Evolutionary conservation across 2,797 vertebrate genomes (phyloP).

Genomic region (Tragelaphus eurycerus): DNA sequence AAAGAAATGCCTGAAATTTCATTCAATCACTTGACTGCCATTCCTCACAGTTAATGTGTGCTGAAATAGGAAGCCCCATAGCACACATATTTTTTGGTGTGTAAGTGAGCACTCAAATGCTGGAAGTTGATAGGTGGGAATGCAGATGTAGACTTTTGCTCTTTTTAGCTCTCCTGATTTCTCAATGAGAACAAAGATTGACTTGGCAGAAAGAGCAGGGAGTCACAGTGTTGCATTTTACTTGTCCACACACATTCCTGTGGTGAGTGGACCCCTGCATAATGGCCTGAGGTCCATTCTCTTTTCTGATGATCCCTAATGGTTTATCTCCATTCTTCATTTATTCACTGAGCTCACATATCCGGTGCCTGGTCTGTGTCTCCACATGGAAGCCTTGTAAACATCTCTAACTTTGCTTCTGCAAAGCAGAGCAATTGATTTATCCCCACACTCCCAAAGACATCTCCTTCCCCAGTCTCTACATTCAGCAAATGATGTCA

Average conservation of each 20-base stretch:
- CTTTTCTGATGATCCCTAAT: background rate
- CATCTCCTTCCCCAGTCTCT: background rate
- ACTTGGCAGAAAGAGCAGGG: background rate
- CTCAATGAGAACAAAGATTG: background rate
- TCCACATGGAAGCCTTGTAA: background rate
- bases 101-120: background rate
- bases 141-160: background rate
- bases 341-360: background rate
- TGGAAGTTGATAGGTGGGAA: background rate
- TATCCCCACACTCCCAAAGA: background rate
- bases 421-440: background rate
- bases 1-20: constrained; percentile 4
- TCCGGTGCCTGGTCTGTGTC: background rate
- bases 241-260: background rate
- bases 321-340: too few species aligned
- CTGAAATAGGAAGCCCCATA: background rate
- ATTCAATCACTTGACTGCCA: background rate
- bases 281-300: background rate
- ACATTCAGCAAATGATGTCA: background rate
- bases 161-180: background rate
- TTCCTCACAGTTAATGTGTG: background rate
- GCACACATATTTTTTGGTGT: background rate
- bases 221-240: background rate
- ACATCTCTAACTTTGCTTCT: background rate
- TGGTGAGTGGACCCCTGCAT: fast-evolving